Base-by-base conservation (phyloP, 2,888 invertebrate species). In the Hylaea fasciaria region DNA sequence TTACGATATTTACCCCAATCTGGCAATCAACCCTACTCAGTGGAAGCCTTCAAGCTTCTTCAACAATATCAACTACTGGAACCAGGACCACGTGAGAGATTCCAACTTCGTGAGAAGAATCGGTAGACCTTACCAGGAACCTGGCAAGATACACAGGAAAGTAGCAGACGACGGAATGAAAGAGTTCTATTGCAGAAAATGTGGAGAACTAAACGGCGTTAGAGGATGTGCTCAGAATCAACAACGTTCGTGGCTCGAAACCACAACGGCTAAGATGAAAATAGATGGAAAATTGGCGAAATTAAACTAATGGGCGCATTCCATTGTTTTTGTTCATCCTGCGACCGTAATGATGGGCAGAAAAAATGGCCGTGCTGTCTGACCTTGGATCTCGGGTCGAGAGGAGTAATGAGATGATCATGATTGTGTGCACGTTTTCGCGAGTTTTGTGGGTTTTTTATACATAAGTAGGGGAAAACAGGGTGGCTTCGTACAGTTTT, bases 201-300 rank as follows among this genome's bases (percentile, higher is more conserved):
- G 92, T 64, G 80, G 81, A 56, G 92, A 92, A 62, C 41, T 87
- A 5, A 80, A 64, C n/a, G 75, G 74, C 0, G 57, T 64, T 12
- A 77, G 60, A 63, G 80, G 78, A 1, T 86, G 87, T 35, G 14
- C n/a, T n/a, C 57, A 57, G 47, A 65, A 65, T 0, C 82, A 81
- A 64, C 72, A 76, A 62, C 78, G 80, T 16, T 79, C 80, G 28
- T 83, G 85, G 85, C 46, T 77, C 22, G 82, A 85, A 70, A 86
- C 81, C 13, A 89, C 91, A 10, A 91, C 91, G 41, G 78, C 82
- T 5, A 91, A 86, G 76, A 73, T 89, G 44, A 92, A 88, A 76
- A 75, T 92, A 59, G 91, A 92, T 53, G 92, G 92, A 12, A 92
- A 92, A 87, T 81, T 92, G 81, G 87, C 83, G 73, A 92, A 90